Base-by-base conservation (phyloP, 2,113 vertebrate species). In the Pseudopodoces humilis region DNA sequence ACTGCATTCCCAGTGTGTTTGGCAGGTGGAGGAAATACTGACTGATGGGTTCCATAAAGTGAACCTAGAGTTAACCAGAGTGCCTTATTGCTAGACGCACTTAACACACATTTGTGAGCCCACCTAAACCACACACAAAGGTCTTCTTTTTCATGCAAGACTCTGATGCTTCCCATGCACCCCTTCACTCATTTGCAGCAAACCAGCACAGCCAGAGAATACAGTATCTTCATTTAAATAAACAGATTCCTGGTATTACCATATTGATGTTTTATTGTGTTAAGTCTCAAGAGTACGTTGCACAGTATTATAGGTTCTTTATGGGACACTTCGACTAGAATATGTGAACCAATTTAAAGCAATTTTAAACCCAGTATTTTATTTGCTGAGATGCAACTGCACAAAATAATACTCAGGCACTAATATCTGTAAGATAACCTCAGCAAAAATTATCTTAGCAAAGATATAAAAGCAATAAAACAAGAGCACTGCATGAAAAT, bases 171-270 rank as follows among this genome's bases (percentile, higher is more conserved):
- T 84, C 21, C 83, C 5, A 5, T 28, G 24, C 25, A 80, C 2
- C 13, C 30, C 56, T 71, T 69, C 49, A 55, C 47, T 37, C 52
- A 90, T n/a, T 25, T 82, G 30, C 76, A 79, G 92, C 22, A 41
- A 84, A 21, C 35, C 46, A 85, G 31, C 30, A 55, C 7, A 95
- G 39, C 7, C 43, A 90, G 52, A 56, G 10, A 95, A 79, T 19
- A 95, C 22, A 44, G 13, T 33, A 33, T 63, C 70, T 94, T 95
- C 46, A 94, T 72, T 95, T 85, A 96, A 97, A 89, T 49, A 68
- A 60, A 81, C 28, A 78, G 53, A 90, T 35, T 64, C 30, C 46
- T 52, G 92, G 62, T 24, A 65, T 94, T 90, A 92, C 6, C 52
- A 90, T 33, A 37, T 23, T 76, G 37, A 50, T 76, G 68, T 11